Percentiles rank a stretch among this genome's conserved stretches.
These are phyloP conservation scores for Altica lythri DNA, from an alignment of 2,888 invertebrate genomes.

Conservation along the genomic window DNA sequence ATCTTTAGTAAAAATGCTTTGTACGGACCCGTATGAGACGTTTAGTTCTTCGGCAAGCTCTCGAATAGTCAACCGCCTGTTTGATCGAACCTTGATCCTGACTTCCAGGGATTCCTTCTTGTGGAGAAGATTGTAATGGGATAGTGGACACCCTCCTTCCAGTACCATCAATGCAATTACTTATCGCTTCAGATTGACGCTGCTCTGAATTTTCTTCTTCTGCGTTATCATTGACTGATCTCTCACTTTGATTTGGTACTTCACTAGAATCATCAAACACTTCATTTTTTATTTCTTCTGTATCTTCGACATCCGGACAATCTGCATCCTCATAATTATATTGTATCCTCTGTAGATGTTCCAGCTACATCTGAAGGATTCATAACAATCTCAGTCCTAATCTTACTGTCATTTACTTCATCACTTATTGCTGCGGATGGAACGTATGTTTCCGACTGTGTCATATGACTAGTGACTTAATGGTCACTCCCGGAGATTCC, in stretches of 20 bases:
- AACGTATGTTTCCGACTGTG: constrained; percentile 51
- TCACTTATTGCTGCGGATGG: constrained; percentile 52
- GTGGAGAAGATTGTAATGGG: constrained; percentile 68
- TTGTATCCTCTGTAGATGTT: constrained; percentile 49
- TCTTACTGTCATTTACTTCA: constrained; percentile 55
- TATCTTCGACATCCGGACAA: constrained; percentile 59
- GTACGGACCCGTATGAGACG: no score
- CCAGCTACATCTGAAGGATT: constrained; percentile 54
- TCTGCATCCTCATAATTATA: constrained; percentile 66
- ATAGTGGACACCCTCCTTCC: constrained; percentile 72
- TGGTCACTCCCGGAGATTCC: constrained; percentile 51
- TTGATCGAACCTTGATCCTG: constrained; percentile 48
- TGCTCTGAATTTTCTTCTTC: constrained; percentile 59
- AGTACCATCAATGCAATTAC: constrained; percentile 73
- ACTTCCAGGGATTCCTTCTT: constrained; percentile 54
- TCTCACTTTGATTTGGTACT: constrained; percentile 65
- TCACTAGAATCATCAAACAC: constrained; percentile 79
- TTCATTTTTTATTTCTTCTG: constrained; percentile 73
- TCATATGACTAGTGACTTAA: constrained; percentile 43
- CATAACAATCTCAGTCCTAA: constrained; percentile 56
- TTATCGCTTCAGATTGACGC: constrained; percentile 70
- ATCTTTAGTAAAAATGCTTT: no score
- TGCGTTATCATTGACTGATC: constrained; percentile 44
- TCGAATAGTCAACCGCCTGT: no score
- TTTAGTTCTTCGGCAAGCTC: no score